These are phyloP conservation scores for Troglohyphantes excavatus DNA, from an alignment of 2,888 invertebrate species.

Conservation along the genomic window DNA sequence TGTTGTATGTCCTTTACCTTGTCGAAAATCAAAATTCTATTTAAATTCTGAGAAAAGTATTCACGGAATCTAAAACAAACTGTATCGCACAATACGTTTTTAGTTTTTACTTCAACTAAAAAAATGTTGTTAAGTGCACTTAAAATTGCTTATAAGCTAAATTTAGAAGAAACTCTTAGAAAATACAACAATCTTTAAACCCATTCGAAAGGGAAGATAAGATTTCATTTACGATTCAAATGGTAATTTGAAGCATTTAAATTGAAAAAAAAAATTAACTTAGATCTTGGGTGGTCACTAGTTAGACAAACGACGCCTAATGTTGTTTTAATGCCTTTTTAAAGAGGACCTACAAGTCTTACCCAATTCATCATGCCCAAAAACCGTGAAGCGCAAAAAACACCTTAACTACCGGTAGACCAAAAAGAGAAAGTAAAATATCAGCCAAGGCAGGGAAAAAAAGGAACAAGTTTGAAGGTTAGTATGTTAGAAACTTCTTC, in stretches of 20 bases:
- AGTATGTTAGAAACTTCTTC: constrained; percentile 35
- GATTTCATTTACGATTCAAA: not conserved
- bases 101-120: too few relatives aligned
- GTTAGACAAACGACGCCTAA: not conserved
- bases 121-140: too few relatives aligned
- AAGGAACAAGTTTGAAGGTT: constrained; percentile 55
- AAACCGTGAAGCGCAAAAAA: constrained; percentile 15
- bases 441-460: not conserved
- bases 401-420: constrained; percentile 3
- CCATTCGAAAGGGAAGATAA: too few relatives aligned
- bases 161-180: too few relatives aligned
- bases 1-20: too few relatives aligned
- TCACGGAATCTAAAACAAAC: too few relatives aligned
- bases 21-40: too few relatives aligned
- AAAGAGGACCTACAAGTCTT: not conserved
- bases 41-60: too few relatives aligned
- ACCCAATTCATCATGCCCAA: not conserved
- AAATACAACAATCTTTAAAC: too few relatives aligned
- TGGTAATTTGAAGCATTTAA: not conserved
- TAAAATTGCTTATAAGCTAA: too few relatives aligned
- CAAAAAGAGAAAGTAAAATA: constrained; percentile 35
- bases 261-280: too few relatives aligned
- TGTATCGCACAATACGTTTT: too few relatives aligned
- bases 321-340: constrained; percentile 9
- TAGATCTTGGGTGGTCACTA: not conserved